Evolutionary conservation across 2,113 vertebrate species (phyloP).

Genomic region (Ceyx cyanopectus): DNA sequence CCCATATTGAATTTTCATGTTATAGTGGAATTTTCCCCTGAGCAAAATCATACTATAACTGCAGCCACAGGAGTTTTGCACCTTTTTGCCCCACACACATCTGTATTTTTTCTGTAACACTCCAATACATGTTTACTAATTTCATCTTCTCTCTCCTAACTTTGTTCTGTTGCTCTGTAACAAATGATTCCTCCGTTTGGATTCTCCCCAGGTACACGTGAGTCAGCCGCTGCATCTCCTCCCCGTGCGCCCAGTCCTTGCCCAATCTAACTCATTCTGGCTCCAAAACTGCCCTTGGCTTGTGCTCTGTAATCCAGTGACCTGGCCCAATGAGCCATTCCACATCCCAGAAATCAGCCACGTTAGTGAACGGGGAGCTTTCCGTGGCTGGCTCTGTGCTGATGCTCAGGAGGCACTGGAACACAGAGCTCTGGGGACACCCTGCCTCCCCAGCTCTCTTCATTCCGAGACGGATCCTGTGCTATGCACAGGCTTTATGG

Average conservation of each 20-base stretch:
- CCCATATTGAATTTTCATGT: background rate
- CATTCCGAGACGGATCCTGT: background rate
- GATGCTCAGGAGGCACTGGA: background rate
- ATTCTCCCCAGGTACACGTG: background rate
- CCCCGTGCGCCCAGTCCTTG: background rate
- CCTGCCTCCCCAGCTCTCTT: background rate
- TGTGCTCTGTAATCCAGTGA: background rate
- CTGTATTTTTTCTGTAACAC: background rate
- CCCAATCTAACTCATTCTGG: background rate
- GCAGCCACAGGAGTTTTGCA: background rate
- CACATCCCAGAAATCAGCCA: background rate
- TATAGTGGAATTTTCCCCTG: background rate
- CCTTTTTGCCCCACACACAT: background rate
- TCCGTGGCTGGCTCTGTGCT: background rate
- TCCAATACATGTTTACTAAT: background rate
- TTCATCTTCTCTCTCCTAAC: background rate
- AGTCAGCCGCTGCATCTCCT: background rate
- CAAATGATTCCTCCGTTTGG: background rate
- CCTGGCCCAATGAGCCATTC: background rate
- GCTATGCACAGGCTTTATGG: fast-evolving
- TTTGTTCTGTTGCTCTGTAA: background rate
- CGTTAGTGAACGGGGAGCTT: background rate
- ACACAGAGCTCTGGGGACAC: background rate
- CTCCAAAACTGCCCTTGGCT: background rate
- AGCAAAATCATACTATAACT: background rate